These are phyloP conservation scores for Odontesthes bonariensis DNA, from an alignment of 2,113 vertebrate species.

Conservation along the genomic window DNA sequence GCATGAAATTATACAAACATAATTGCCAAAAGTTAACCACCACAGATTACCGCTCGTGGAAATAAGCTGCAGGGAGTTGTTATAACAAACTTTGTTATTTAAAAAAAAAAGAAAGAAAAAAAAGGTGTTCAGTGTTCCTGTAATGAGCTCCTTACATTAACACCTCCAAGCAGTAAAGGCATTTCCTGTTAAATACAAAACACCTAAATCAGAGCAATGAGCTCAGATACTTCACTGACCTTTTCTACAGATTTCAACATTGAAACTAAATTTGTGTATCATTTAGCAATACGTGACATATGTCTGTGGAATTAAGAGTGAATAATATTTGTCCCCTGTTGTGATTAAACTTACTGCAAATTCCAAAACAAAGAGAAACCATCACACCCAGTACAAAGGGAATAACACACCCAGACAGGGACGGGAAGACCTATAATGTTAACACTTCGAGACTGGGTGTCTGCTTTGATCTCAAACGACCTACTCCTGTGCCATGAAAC, in stretches of 20 bases:
- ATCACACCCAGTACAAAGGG: constrained; percentile 41
- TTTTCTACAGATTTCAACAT: constrained; percentile 13
- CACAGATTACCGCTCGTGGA: too few relatives aligned
- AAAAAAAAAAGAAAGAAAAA: background rate
- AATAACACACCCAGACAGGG: background rate
- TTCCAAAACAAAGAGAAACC: constrained; percentile 61
- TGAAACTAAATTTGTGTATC: constrained; percentile 16
- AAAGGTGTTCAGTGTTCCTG: background rate
- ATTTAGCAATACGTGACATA: background rate
- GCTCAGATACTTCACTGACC: background rate
- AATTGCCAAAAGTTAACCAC: too few relatives aligned
- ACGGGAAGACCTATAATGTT: background rate
- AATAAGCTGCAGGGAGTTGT: too few relatives aligned
- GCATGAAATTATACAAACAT: too few relatives aligned
- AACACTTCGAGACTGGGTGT: constrained; percentile 1
- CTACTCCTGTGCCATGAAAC: background rate
- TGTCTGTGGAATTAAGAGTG: constrained; percentile 13
- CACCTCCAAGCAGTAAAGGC: background rate
- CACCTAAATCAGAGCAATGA: background rate
- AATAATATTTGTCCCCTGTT: constrained; percentile 39
- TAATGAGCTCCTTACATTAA: background rate
- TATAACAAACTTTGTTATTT: background rate
- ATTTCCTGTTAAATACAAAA: background rate
- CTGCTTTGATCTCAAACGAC: background rate
- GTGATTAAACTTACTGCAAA: constrained; percentile 39